These are phyloP conservation scores for Panzeria rudis DNA, from an alignment of 2,888 invertebrate species.

Conservation along the genomic window DNA sequence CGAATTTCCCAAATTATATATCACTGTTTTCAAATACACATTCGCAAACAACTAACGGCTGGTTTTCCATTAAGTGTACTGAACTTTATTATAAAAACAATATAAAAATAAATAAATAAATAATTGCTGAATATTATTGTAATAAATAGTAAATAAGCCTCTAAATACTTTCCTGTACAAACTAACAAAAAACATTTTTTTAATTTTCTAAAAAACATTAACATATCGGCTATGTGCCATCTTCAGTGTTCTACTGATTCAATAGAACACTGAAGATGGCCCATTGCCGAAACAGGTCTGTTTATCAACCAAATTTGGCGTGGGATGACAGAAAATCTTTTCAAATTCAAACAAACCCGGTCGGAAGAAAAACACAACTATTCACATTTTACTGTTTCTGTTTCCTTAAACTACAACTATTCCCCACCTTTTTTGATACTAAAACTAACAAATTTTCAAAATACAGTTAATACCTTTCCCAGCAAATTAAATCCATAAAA, in stretches of 20 bases:
- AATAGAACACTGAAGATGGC: too few species aligned
- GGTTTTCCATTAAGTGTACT: conserved; percentile 41
- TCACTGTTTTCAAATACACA: neutral
- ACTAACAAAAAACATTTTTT: neutral
- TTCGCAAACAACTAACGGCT: neutral
- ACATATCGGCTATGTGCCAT: too few species aligned
- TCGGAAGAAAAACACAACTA: too few species aligned
- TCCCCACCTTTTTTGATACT: conserved; percentile 66
- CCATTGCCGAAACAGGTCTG: too few species aligned
- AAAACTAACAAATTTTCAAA: conserved; percentile 28
- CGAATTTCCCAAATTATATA: too few species aligned
- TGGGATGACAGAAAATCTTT: too few species aligned
- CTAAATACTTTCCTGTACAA: conserved; percentile 9
- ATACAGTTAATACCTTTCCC: conserved; percentile 21
- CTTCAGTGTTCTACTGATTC: too few species aligned
- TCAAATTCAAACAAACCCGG: too few species aligned
- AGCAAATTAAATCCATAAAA: neutral
- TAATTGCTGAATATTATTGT: conserved; percentile 57
- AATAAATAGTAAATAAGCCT: conserved; percentile 48
- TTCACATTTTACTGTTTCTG: conserved; percentile 16
- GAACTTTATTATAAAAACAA: conserved; percentile 15
- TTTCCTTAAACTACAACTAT: conserved; percentile 26
- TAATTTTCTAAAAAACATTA: neutral
- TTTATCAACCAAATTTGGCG: too few species aligned
- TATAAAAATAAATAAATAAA: conserved; percentile 4